Evolutionary conservation across 2,797 vertebrate species (phyloP).

Genomic region (Loris lydekkerianus): DNA sequence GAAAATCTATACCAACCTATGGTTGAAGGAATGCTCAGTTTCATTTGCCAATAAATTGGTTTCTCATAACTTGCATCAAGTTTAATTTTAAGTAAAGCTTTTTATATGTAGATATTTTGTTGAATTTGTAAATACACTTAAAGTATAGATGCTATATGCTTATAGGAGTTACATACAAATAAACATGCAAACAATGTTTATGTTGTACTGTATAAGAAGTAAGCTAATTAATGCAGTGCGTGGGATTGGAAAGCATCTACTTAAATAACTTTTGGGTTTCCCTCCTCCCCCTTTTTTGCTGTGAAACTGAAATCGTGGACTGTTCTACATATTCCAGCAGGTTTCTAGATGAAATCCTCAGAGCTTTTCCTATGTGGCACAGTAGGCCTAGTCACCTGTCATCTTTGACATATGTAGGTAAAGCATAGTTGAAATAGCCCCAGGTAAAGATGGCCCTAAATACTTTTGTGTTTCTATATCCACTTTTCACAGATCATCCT

Average conservation of each 20-base stretch:
- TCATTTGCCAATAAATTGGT: constrained; percentile 94
- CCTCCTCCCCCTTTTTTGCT: constrained; percentile 86
- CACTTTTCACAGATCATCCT: constrained; percentile 83
- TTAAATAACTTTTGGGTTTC: constrained; percentile 82
- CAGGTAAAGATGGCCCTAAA: constrained; percentile 67
- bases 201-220: constrained; percentile 92
- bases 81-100: constrained; percentile 96
- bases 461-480: constrained; percentile 69
- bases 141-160: constrained; percentile 92
- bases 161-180: constrained; percentile 88
- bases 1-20: constrained; percentile 92
- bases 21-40: constrained; percentile 93
- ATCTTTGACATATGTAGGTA: constrained; percentile 77
- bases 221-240: constrained; percentile 90
- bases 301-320: constrained; percentile 90
- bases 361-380: constrained; percentile 76
- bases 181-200: constrained; percentile 86
- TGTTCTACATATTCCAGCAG: constrained; percentile 83
- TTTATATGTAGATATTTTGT: constrained; percentile 97
- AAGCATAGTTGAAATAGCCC: constrained; percentile 85
- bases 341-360: constrained; percentile 76
- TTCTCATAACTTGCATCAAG: constrained; percentile 99
- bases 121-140: constrained; percentile 97
- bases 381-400: constrained; percentile 59
- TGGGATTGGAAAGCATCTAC: constrained; percentile 92